Evolutionary conservation across 2,888 invertebrate species (phyloP).

Genomic region (Eurois occulta): DNA sequence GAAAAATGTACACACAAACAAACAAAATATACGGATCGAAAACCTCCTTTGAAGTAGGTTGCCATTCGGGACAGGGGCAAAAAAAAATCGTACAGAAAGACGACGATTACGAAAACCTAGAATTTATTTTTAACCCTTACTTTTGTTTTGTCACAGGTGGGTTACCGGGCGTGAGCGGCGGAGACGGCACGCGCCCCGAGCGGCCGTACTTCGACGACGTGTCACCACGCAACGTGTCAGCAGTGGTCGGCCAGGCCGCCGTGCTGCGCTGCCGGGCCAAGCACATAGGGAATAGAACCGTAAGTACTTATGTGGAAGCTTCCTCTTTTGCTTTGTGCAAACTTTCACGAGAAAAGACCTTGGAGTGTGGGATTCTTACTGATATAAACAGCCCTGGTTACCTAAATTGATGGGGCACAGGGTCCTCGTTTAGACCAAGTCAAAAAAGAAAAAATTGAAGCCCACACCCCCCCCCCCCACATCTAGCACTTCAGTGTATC

Average conservation of each 20-base stretch:
- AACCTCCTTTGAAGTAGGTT: neutral
- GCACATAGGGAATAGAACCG: conserved; percentile 96
- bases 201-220: conserved; percentile 96
- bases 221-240: conserved; percentile 95
- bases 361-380: neutral
- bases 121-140: neutral
- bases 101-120: neutral
- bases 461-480: neutral
- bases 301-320: conserved; percentile 84
- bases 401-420: neutral
- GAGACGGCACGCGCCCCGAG: conserved; percentile 87
- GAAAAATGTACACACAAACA: neutral
- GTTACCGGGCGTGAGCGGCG: conserved; percentile 76
- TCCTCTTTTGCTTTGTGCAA: neutral
- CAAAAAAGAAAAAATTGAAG: neutral
- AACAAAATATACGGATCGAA: no score
- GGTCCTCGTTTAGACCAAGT: neutral
- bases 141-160: conserved; percentile 73
- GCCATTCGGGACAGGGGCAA: neutral
- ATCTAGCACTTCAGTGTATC: neutral
- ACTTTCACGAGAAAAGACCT: neutral
- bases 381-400: neutral
- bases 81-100: neutral
- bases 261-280: conserved; percentile 95
- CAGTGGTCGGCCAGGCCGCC: conserved; percentile 95